Evolutionary conservation across 2,113 vertebrate species (phyloP).

Genomic region (Diglossa brunneiventris): DNA sequence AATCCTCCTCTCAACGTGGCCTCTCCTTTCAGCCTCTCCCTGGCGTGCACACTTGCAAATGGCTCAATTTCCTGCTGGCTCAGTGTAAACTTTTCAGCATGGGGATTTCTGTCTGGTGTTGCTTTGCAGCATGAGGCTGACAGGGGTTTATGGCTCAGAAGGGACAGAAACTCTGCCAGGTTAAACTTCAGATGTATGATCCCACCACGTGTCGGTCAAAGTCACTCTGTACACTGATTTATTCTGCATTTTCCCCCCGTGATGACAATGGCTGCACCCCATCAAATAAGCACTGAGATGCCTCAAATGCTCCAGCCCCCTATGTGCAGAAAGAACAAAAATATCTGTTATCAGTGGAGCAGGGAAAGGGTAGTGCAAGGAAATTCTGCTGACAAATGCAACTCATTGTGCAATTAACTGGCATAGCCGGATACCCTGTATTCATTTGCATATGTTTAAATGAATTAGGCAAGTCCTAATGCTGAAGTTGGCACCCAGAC

Average conservation of each 20-base stretch:
- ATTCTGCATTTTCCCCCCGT: background rate
- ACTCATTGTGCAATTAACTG: background rate
- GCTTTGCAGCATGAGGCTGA: background rate
- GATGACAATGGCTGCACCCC: background rate
- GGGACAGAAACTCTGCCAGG: background rate
- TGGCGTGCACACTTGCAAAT: background rate
- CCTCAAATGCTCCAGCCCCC: background rate
- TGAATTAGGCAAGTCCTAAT: background rate
- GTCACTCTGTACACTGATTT: background rate
- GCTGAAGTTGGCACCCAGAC: background rate
- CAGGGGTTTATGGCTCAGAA: background rate
- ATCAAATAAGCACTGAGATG: background rate
- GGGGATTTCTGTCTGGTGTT: background rate
- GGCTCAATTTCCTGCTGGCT: slow-evolving; percentile 41
- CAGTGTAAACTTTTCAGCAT: background rate
- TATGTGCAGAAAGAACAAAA: background rate
- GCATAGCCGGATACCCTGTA: background rate
- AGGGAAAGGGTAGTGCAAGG: background rate
- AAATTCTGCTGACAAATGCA: background rate
- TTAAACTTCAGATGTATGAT: background rate
- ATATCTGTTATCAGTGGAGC: background rate
- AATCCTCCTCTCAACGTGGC: background rate
- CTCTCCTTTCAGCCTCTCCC: slow-evolving; percentile 16
- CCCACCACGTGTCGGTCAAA: background rate
- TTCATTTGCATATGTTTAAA: slow-evolving; percentile 2